phyloP scores from a whole-genome alignment of 2,113 vertebrate genomes.

The Chaetops frenatus region DNA sequence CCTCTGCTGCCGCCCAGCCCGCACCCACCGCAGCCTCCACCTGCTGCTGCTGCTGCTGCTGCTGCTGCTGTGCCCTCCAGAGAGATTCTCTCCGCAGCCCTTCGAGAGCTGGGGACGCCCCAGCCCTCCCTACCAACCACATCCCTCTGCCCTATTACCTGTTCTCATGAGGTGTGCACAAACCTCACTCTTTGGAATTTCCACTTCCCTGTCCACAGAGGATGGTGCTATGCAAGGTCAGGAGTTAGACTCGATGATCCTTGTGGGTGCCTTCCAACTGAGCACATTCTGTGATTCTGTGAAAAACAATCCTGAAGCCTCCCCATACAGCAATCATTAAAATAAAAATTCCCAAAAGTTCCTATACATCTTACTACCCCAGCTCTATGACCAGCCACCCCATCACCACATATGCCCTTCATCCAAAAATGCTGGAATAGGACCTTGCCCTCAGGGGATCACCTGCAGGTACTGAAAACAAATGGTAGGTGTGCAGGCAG shows the following conservation, averaged over 20 bases:
- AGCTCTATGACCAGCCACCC: not conserved
- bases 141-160: not conserved
- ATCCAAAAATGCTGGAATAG: not conserved
- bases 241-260: not conserved
- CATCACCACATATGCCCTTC: not conserved
- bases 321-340: accelerated
- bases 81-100: not conserved
- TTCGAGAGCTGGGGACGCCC: accelerated
- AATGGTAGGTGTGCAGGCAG: not conserved
- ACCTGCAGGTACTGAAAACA: not conserved
- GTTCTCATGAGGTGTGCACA: not conserved
- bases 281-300: not conserved
- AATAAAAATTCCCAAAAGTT: not conserved
- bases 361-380: not conserved
- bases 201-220: not conserved
- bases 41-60: not conserved
- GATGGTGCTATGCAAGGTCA: not conserved
- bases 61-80: not conserved
- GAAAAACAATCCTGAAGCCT: not conserved
- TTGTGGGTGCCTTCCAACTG: not conserved
- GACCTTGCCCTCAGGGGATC: not conserved
- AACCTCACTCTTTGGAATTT: not conserved
- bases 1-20: not conserved
- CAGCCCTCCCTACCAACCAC: not conserved
- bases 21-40: not conserved